Conservation (phyloP, 2,113 vertebrate genomes). For the Elephantulus edwardii region DNA sequence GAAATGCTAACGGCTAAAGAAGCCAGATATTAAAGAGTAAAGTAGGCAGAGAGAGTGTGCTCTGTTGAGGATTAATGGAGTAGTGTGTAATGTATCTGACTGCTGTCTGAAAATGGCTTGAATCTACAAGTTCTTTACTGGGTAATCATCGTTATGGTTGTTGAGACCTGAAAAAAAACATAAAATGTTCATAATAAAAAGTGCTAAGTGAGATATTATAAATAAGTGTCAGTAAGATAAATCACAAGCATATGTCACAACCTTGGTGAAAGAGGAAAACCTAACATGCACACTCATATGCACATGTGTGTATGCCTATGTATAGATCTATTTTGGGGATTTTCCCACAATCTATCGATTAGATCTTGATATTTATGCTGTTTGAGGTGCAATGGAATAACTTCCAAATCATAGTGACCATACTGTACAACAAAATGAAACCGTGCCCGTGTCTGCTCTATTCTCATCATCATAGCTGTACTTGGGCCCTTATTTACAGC, state of each 20-base stretch:
- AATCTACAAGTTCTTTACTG: too few species aligned
- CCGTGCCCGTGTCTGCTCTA: background rate
- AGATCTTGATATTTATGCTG: background rate
- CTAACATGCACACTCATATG: background rate
- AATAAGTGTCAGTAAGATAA: background rate
- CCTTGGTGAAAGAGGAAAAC: background rate
- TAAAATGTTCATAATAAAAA: background rate
- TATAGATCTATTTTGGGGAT: too few species aligned
- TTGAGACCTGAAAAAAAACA: background rate
- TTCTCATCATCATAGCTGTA: background rate
- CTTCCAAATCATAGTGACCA: background rate
- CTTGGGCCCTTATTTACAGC: background rate
- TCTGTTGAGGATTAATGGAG: rapidly evolving
- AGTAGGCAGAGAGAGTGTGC: background rate
- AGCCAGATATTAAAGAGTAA: background rate
- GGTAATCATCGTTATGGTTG: background rate
- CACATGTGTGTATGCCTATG: background rate
- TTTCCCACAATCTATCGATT: background rate
- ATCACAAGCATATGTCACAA: background rate
- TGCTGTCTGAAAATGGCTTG: too few species aligned
- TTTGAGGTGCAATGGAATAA: background rate
- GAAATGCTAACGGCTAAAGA: background rate
- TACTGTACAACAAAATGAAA: background rate
- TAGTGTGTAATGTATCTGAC: background rate
- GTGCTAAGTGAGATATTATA: background rate